These are phyloP conservation scores for Horisme vitalbata DNA, from an alignment of 2,888 invertebrate genomes.

Conservation along the genomic window DNA sequence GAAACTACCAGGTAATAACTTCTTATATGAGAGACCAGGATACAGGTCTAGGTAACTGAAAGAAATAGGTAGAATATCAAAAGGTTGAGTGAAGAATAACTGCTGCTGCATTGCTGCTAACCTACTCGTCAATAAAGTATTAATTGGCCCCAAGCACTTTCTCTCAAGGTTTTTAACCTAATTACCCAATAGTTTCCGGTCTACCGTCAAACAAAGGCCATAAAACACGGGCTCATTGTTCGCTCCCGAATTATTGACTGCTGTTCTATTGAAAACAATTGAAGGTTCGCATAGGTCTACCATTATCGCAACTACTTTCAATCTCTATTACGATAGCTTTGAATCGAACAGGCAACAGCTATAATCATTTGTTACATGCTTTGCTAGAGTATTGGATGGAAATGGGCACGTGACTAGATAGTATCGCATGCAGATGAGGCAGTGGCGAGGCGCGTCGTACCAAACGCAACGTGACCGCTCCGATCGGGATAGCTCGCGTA, in stretches of 20 bases:
- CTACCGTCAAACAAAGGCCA: slow-evolving; percentile 8
- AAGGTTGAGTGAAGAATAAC: too few species aligned
- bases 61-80: too few species aligned
- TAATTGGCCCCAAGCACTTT: too few species aligned
- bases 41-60: too few species aligned
- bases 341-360: slow-evolving; percentile 11
- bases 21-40: too few species aligned
- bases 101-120: too few species aligned
- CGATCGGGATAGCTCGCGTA: slow-evolving; percentile 40
- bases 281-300: slow-evolving; percentile 10
- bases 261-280: slow-evolving; percentile 17
- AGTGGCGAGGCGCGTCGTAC: slow-evolving; percentile 16
- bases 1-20: too few species aligned
- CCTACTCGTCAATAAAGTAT: too few species aligned
- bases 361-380: slow-evolving; percentile 9
- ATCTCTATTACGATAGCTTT: slow-evolving; percentile 12
- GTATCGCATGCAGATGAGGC: slow-evolving; percentile 31
- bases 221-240: slow-evolving; percentile 17
- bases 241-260: slow-evolving; percentile 9
- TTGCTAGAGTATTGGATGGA: slow-evolving; percentile 4
- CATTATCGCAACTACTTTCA: slow-evolving; percentile 17
- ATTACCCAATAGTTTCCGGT: slow-evolving; percentile 2
- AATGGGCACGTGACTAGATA: slow-evolving; percentile 20
- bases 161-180: slow-evolving; percentile 5
- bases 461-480: slow-evolving; percentile 32